Evolutionary conservation across 2,797 vertebrate genomes (phyloP).

Genomic region (Sciurus vulgaris): DNA sequence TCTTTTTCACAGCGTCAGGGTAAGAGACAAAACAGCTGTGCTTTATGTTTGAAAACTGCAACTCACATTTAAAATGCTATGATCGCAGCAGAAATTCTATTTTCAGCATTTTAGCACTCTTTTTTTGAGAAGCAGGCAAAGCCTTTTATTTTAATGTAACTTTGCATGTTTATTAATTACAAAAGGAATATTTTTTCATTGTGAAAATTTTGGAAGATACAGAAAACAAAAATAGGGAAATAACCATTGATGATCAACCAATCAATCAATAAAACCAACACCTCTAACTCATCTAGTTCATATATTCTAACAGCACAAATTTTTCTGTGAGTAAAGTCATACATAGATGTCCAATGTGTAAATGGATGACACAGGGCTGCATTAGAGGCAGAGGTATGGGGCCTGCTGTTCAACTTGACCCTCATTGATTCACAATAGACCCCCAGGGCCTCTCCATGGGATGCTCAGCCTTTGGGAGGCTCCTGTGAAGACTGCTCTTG

Average conservation of each 20-base stretch:
- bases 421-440: background rate
- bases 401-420: background rate
- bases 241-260: background rate
- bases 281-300: background rate
- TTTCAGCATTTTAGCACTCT: constrained; percentile 73
- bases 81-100: constrained; percentile 50
- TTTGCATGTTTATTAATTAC: constrained; percentile 45
- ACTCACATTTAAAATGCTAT: constrained; percentile 62
- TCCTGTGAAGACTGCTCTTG: background rate
- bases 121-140: constrained; percentile 70
- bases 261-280: background rate
- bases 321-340: constrained; percentile 14
- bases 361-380: constrained; percentile 1
- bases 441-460: too few relatives aligned
- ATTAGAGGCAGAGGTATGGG: background rate
- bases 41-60: constrained; percentile 81
- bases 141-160: constrained; percentile 60
- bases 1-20: constrained; percentile 67
- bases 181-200: constrained; percentile 13
- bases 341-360: background rate
- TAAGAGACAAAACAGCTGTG: constrained; percentile 81
- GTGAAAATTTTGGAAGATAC: constrained; percentile 56
- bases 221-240: constrained; percentile 59
- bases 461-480: background rate
- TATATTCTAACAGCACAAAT: background rate